Evolutionary conservation across 1,140 invertebrate species (phyloP).

Genomic region (Drosophila gunungcola): DNA sequence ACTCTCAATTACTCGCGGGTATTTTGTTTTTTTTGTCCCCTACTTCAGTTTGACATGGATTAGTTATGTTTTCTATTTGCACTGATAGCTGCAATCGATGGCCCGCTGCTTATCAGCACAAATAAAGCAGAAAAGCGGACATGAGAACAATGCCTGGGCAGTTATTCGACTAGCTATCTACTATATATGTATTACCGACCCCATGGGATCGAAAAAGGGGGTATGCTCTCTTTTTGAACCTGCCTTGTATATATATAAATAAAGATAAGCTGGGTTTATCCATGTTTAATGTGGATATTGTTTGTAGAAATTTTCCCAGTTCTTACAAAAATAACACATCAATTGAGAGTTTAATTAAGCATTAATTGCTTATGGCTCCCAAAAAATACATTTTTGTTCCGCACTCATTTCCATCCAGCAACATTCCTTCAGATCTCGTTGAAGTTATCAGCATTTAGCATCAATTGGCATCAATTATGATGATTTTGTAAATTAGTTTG

Average conservation of each 20-base stretch:
- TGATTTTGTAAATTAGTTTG: slow-evolving; percentile 72
- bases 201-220: background rate
- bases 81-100: slow-evolving; percentile 47
- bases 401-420: background rate
- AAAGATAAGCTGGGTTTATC: slow-evolving; percentile 3
- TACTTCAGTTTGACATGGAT: slow-evolving; percentile 46
- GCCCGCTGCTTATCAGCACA: slow-evolving; percentile 31
- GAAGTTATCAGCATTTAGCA: slow-evolving; percentile 62
- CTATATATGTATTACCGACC: background rate
- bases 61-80: slow-evolving; percentile 57
- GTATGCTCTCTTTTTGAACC: slow-evolving; percentile 7
- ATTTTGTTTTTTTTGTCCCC: slow-evolving; percentile 3
- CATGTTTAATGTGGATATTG: background rate
- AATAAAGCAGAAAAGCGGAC: slow-evolving; percentile 11
- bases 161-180: slow-evolving; percentile 27
- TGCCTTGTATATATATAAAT: background rate
- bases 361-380: slow-evolving; percentile 22
- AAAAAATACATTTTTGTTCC: slow-evolving; percentile 2
- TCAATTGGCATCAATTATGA: slow-evolving; percentile 79
- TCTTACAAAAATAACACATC: slow-evolving; percentile 13
- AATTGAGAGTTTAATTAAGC: slow-evolving; percentile 16
- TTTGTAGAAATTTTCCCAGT: background rate
- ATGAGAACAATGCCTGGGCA: slow-evolving; percentile 27
- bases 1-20: slow-evolving; percentile 1
- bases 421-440: slow-evolving; percentile 8